Evolutionary conservation across 2,113 vertebrate genomes (phyloP), one percentile per base, ranked within the genome.

Genomic region (Hypanus sabinus): DNA sequence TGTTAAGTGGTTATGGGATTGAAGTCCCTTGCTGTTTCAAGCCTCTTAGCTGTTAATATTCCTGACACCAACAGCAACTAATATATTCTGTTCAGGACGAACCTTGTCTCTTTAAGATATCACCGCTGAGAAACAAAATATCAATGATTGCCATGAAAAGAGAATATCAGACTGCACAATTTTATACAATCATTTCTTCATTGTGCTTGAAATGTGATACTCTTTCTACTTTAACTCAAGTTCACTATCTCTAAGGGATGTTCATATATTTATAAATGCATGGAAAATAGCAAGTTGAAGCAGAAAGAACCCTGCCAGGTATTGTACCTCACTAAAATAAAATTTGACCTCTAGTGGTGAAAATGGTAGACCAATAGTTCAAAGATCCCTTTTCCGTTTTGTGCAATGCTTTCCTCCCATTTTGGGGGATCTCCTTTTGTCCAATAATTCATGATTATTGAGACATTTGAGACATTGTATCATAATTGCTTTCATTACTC

Each of bases 21-120:
- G 60, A n/a, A 73, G 20, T 93, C 73, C 38, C 70, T 55, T 30
- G 91, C 91, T 93, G 91, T 93, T 93, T 93, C 68, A 73, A 93
- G 38, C 38, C 36, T 93, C 38, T 93, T 73, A 93, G 91, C 91
- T 55, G 9, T 93, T 93, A 73, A 22, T 73, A 36, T 55, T 55
- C 71, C 46, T 93, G 91, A 93, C 91, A 93, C 73, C 91, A 93
- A 65, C 68, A 73, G 90, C 36, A 93, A 46, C 22, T 93, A 93
- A 71, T 46, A 38, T 93, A 73, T 93, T 93, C 90, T 38, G 90
- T 93, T 93, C 90, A 93, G 36, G 70, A 73, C 36, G 20, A 73
- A 93, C 11, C 22, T 55, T 73, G 68, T 38, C 73, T 93, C 30
- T 27, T 93, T 93, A 36, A 75, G 91, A 93, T 93, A 55, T 93